Base-by-base conservation (phyloP, 2,888 invertebrate species). In the Neocrepidodera transversa region DNA sequence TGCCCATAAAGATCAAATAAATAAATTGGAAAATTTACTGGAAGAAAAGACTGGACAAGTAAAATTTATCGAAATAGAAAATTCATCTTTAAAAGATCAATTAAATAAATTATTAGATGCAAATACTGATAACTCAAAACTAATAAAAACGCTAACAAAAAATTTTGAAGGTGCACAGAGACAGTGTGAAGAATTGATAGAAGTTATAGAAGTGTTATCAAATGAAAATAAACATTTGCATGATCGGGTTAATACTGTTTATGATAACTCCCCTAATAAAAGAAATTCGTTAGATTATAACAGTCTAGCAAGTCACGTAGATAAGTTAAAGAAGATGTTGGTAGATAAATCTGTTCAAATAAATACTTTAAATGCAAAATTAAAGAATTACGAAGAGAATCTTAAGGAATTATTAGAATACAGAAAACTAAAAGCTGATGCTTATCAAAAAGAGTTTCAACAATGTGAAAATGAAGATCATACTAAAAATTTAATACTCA, bases 221-320 rank as follows among this genome's bases (percentile, higher is more conserved):
- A 69, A 68, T 20, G 75, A 76, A 66, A 73, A 71, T 64, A 68
- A 68, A 35, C 75, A 76, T 65, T 69, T 73, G 40, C 70, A 70
- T 69, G 73, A 73, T 71, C 59, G 42, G 32, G 32, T 35, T 14
- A 45, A 45, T 28, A 45, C 26, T 18, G 11, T 13, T 18, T 45
- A 45, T 14, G 26, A 26, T 11, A 10, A 23, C 1, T 14, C 26
- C 8, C 45, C 45, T 13, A 26, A 7, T 28, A 45, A 45, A 14
- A 17, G 26, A 26, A 45, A 26, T 10, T 26, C 23, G 6, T 3
- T 10, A 45, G 28, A 23, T 28, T 20, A 20, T n/a, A 65, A 60
- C n/a, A 62, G 59, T 17, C 35, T 69, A 38, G 28, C 60, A 20
- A 58, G 38, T n/a, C 68, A 71, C 40, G 58, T 67, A 23, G 74